phyloP scores from a whole-genome alignment of 2,888 invertebrate species.

The Galerucella calmariensis region DNA sequence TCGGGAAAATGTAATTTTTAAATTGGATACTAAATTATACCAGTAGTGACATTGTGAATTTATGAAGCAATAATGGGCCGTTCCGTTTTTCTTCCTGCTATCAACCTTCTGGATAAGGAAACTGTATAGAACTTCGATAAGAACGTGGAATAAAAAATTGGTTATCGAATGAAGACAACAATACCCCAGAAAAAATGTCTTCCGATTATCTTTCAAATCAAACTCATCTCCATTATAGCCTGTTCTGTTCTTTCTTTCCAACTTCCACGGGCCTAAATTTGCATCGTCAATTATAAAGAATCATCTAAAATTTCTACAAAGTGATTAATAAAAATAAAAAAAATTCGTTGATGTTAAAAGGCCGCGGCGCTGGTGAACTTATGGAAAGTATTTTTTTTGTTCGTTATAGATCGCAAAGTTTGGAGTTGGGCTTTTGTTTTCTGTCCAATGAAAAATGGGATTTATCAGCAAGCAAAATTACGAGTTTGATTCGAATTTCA shows the following conservation, averaged over 20 bases:
- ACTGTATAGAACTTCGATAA: neutral
- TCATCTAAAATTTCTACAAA: constrained; percentile 23
- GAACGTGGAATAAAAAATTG: neutral
- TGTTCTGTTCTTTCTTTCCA: neutral
- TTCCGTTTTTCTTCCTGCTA: constrained; percentile 27
- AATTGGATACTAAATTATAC: constrained; percentile 47
- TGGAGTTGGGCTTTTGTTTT: constrained; percentile 3
- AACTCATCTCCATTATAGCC: constrained; percentile 1
- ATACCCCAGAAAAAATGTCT: too few species aligned
- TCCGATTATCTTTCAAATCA: constrained; percentile 11
- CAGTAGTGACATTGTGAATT: constrained; percentile 40
- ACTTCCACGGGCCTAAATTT: constrained; percentile 6
- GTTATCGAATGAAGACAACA: too few species aligned
- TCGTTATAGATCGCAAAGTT: constrained; percentile 5
- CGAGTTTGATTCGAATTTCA: constrained; percentile 26
- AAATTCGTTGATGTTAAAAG: neutral
- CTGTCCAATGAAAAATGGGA: constrained; percentile 20
- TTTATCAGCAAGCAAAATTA: constrained; percentile 20
- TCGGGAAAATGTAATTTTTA: constrained; percentile 48
- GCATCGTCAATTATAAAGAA: constrained; percentile 18
- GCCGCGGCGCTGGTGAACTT: neutral
- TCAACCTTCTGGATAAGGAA: constrained; percentile 19
- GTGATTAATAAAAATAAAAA: constrained; percentile 21
- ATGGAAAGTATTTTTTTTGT: neutral
- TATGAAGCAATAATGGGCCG: constrained; percentile 40